A percentile compares a stretch with the other conserved stretches of the same genome.
phyloP scores from a whole-genome alignment of 2,888 invertebrate genomes.

The Lycia hirtaria region DNA sequence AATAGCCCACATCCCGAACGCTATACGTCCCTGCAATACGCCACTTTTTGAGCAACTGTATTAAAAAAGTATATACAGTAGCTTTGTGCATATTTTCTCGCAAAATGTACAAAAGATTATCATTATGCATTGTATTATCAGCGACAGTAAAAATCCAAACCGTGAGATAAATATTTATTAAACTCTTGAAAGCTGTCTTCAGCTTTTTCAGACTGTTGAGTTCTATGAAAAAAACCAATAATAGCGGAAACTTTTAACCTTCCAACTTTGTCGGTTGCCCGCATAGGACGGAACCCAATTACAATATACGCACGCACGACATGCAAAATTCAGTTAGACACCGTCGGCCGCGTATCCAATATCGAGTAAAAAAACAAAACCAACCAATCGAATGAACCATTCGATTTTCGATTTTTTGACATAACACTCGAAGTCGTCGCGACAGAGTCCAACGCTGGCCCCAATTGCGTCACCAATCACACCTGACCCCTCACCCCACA shows the following conservation, averaged over 20 bases:
- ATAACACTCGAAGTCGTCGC: slow-evolving; percentile 61
- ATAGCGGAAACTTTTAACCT: background rate
- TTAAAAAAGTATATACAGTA: too few species aligned
- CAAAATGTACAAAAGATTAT: too few species aligned
- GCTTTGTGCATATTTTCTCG: too few species aligned
- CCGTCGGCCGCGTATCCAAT: slow-evolving; percentile 35
- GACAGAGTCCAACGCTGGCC: slow-evolving; percentile 48
- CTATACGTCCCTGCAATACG: too few species aligned
- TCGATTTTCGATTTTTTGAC: slow-evolving; percentile 69
- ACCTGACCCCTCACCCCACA: slow-evolving; percentile 43
- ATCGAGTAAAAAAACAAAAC: slow-evolving; percentile 48
- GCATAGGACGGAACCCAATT: slow-evolving; percentile 19
- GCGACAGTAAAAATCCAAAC: too few species aligned
- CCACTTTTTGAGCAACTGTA: too few species aligned
- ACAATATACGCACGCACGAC: slow-evolving; percentile 28
- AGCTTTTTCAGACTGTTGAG: too few species aligned
- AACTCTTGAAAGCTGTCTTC: too few species aligned
- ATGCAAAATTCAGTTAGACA: slow-evolving; percentile 36
- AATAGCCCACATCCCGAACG: too few species aligned
- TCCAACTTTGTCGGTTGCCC: background rate
- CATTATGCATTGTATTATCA: too few species aligned
- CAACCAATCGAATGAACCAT: slow-evolving; percentile 49
- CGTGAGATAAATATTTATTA: too few species aligned
- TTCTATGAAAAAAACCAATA: background rate
- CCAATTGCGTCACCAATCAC: slow-evolving; percentile 56